These are phyloP conservation scores for Belgica antarctica DNA, from an alignment of 2,888 invertebrate genomes.

Conservation along the genomic window DNA sequence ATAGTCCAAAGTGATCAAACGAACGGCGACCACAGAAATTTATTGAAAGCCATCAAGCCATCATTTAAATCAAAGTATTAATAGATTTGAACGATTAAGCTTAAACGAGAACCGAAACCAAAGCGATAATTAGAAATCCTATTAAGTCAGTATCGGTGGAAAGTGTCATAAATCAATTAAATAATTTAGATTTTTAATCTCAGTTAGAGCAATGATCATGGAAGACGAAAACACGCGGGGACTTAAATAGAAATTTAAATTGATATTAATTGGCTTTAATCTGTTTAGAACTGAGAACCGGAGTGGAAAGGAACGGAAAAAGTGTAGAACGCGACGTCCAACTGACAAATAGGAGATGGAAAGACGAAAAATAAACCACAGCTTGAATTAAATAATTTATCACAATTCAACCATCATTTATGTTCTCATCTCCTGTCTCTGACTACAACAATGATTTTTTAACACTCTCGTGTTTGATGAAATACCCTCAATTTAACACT, in stretches of 20 bases:
- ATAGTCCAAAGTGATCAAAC: too few species aligned
- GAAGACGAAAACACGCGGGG: constrained; percentile 20
- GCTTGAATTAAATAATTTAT: constrained; percentile 42
- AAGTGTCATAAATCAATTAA: constrained; percentile 44
- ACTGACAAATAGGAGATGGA: constrained; percentile 28
- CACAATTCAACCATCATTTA: constrained; percentile 41
- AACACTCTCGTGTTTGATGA: constrained; percentile 40
- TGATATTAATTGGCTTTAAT: constrained; percentile 43
- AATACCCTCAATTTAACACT: constrained; percentile 43
- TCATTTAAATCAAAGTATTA: background rate
- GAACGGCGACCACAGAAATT: background rate
- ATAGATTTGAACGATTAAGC: constrained; percentile 6
- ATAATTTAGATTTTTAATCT: constrained; percentile 41
- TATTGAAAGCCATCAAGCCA: background rate
- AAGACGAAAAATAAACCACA: constrained; percentile 31
- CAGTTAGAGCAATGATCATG: constrained; percentile 9
- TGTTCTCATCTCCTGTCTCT: constrained; percentile 21
- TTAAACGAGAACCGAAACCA: background rate
- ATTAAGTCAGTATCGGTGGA: constrained; percentile 30
- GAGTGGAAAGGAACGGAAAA: background rate
- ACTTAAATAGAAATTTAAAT: constrained; percentile 39
- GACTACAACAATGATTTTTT: constrained; percentile 40
- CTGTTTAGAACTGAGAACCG: constrained; percentile 36
- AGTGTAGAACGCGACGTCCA: background rate
- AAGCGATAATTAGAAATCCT: constrained; percentile 38